Evolutionary conservation across 2,113 vertebrate genomes (phyloP), one percentile per base, ranked within the genome.

Genomic region (Halcyon senegalensis): DNA sequence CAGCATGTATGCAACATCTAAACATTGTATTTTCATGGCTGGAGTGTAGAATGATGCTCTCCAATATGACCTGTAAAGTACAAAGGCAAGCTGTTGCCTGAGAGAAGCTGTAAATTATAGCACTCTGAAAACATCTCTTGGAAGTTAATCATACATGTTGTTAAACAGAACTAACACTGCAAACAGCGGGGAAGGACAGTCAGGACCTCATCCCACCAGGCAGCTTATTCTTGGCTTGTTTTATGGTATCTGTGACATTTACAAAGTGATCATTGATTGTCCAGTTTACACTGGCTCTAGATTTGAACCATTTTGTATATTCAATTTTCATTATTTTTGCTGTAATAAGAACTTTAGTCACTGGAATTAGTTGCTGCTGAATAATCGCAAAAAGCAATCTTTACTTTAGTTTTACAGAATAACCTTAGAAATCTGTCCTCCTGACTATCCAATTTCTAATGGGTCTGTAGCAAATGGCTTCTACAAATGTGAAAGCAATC

Each of bases 141-240:
- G 51, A 68, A 21, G 13, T 4, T 13, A 63, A 21, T 33, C 31
- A 25, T 21, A 21, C 0, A 0, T 51, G 35, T n/a, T n/a, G 9
- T 18, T 56, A 51, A 74, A 59, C 48, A 25, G 15, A 58, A 41
- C 41, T 53, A 56, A 68, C 25, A 21, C 9, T 58, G 25, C 18
- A 78, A 12, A 46, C 16, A n/a, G 25, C 16, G 10, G 13, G 41
- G 23, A 60, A 63, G 37, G n/a, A 58, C n/a, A 17, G 7, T 16
- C 25, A 41, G 13, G 7, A 66, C 44, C 30, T 59, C 33, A 79
- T 30, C n/a, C 43, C 7, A 33, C 15, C 13, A 35, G 25, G 18
- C 16, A 75, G 16, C 2, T 23, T 58, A 72, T 69, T 43, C 44
- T 60, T 83, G 43, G 8, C 18, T 23, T 51, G 4, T 55, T 69